Evolutionary conservation across 2,113 vertebrate genomes (phyloP).

Genomic region (Myiozetetes cayanensis): DNA sequence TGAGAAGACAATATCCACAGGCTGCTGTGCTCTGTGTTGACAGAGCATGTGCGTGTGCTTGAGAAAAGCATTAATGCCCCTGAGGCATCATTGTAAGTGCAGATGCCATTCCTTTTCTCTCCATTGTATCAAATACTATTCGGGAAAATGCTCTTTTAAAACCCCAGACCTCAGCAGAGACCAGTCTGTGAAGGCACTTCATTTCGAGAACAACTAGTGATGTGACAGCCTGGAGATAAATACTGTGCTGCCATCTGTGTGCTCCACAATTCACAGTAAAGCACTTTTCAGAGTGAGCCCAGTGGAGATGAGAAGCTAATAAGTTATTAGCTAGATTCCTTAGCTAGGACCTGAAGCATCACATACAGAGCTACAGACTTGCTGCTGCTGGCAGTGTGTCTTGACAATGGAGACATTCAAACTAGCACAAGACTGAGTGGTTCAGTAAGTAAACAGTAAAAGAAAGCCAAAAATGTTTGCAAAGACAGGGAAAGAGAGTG

Average conservation of each 20-base stretch:
- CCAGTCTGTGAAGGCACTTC: background rate
- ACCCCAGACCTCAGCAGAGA: background rate
- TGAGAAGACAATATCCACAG: background rate
- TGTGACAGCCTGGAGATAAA: slow-evolving; percentile 34
- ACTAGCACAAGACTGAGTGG: background rate
- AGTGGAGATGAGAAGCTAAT: slow-evolving; percentile 29
- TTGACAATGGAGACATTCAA: slow-evolving; percentile 73
- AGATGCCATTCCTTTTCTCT: slow-evolving; percentile 15
- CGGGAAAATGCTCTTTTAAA: background rate
- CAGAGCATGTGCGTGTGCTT: background rate
- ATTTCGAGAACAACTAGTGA: background rate
- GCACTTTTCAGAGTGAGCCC: slow-evolving; percentile 14
- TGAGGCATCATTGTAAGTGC: background rate
- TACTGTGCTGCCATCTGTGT: slow-evolving; percentile 40
- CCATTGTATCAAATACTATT: slow-evolving; percentile 36
- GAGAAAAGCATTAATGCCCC: background rate
- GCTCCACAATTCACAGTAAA: slow-evolving; percentile 25
- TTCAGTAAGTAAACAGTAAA: slow-evolving; percentile 46
- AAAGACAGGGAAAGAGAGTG: background rate
- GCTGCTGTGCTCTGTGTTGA: background rate
- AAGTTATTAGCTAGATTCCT: slow-evolving; percentile 73
- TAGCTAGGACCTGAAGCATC: slow-evolving; percentile 12
- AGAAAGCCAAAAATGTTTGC: slow-evolving; percentile 1
- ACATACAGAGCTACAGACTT: background rate
- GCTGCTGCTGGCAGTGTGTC: slow-evolving; percentile 18